These are phyloP conservation scores for Chaetodon auriga DNA, from an alignment of 2,113 vertebrate species.

Conservation along the genomic window DNA sequence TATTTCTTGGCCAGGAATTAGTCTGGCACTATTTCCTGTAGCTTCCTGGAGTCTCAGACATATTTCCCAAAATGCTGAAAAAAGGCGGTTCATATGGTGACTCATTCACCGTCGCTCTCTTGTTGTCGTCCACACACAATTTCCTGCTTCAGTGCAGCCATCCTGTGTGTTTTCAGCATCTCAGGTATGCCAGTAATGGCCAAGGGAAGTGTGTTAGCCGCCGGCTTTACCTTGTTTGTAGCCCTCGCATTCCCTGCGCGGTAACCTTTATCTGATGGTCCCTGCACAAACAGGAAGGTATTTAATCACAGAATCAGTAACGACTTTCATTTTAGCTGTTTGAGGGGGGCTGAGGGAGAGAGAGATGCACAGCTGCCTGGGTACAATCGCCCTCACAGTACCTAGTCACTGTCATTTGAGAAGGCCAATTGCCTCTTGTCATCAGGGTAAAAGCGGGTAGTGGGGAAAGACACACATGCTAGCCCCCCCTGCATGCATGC, in stretches of 20 bases:
- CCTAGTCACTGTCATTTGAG: constrained; percentile 71
- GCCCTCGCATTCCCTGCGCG: constrained; percentile 45
- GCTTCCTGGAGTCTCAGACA: background rate
- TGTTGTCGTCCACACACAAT: background rate
- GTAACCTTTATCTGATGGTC: constrained; percentile 55
- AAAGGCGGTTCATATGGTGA: background rate
- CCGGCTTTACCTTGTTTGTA: constrained; percentile 48
- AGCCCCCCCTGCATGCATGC: background rate
- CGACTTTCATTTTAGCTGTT: constrained; percentile 52
- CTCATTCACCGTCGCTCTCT: background rate
- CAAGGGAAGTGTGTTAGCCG: constrained; percentile 33
- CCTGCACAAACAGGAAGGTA: constrained; percentile 60
- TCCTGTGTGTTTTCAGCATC: constrained; percentile 23
- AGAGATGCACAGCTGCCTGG: constrained; percentile 61
- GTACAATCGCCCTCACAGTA: constrained; percentile 66
- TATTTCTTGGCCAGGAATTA: background rate
- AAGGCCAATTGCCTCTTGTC: constrained; percentile 75
- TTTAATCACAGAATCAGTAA: constrained; percentile 70
- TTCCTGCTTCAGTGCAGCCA: constrained; percentile 22
- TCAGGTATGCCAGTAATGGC: constrained; percentile 61
- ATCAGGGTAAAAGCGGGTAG: constrained; percentile 54
- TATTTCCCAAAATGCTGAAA: background rate
- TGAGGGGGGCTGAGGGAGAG: background rate
- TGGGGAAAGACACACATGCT: constrained; percentile 50
- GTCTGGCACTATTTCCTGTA: background rate